Conservation (phyloP, 2,113 vertebrate genomes). For the Limanda limanda region DNA sequence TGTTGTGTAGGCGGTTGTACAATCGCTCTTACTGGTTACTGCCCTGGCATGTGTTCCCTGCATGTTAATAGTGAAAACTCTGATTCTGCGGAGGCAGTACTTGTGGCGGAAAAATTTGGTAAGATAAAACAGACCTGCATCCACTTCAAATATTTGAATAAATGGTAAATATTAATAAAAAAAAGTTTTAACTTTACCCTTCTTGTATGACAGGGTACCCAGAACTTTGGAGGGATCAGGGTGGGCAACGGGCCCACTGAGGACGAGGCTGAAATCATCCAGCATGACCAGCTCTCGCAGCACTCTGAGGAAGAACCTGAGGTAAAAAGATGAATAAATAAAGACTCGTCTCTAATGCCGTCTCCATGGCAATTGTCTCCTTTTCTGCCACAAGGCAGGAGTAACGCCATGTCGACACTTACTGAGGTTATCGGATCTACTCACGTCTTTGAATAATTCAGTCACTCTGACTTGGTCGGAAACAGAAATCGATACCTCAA, state of each 20-base stretch:
- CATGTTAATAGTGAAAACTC: constrained; percentile 94
- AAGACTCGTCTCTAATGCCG: not conserved
- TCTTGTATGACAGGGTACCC: constrained; percentile 88
- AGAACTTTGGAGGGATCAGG: constrained; percentile 96
- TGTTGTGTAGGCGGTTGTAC: constrained; percentile 85
- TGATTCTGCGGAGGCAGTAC: constrained; percentile 90
- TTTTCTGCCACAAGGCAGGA: not conserved
- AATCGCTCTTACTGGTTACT: constrained; percentile 90
- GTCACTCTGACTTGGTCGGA: constrained; percentile 9
- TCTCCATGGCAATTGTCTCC: not conserved
- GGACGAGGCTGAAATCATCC: constrained; percentile 98
- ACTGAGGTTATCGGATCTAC: constrained; percentile 26
- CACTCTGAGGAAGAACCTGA: constrained; percentile 94
- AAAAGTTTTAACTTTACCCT: not conserved
- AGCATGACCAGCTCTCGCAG: constrained; percentile 96
- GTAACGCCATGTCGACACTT: not conserved
- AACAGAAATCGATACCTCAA: constrained; percentile 33
- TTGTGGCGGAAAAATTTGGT: constrained; percentile 91
- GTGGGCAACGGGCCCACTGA: constrained; percentile 99
- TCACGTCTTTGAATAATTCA: constrained; percentile 70
- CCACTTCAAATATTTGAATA: too few relatives aligned
- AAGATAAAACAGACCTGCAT: constrained; percentile 54
- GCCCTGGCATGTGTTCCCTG: constrained; percentile 93
- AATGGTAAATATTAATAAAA: too few relatives aligned
- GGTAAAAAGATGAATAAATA: constrained; percentile 79